Conservation (phyloP, 2,888 invertebrate species). For the Teleogryllus oceanicus region DNA sequence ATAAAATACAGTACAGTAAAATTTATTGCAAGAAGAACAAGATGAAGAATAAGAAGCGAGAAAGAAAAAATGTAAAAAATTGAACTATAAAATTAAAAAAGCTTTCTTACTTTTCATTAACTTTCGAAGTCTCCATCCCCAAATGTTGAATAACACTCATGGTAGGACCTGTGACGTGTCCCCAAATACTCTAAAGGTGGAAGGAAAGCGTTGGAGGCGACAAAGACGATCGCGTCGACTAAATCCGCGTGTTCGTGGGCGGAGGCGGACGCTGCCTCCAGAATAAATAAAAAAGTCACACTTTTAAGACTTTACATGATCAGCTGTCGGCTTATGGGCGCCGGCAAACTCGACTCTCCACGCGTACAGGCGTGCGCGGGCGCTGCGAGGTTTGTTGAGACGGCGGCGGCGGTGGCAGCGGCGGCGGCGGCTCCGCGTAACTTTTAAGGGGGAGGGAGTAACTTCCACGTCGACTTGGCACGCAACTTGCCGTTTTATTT, state of each 20-base stretch:
- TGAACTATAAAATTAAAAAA: too few species aligned
- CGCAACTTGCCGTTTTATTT: slow-evolving; percentile 9
- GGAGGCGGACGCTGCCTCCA: too few species aligned
- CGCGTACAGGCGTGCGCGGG: background rate
- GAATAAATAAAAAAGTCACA: background rate
- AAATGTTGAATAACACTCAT: too few species aligned
- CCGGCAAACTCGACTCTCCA: background rate
- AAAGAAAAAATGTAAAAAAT: too few species aligned
- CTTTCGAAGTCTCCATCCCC: too few species aligned
- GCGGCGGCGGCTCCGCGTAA: background rate
- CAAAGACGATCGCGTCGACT: background rate
- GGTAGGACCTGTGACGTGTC: too few species aligned
- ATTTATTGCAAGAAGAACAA: too few species aligned
- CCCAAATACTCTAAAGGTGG: too few species aligned
- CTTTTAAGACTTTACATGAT: background rate
- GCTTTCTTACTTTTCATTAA: too few species aligned
- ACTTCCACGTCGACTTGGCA: slow-evolving; percentile 18
- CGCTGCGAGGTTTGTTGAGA: background rate
- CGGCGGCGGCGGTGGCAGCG: background rate
- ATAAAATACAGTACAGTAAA: too few species aligned
- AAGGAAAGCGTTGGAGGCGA: too few species aligned
- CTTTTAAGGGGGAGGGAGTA: background rate
- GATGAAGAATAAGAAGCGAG: too few species aligned
- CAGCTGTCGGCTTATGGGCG: background rate
- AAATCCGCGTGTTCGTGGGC: background rate